Percentiles rank a stretch among this genome's conserved stretches.
Conservation (phyloP, 2,888 invertebrate species). For the Plagiodera versicolora region DNA sequence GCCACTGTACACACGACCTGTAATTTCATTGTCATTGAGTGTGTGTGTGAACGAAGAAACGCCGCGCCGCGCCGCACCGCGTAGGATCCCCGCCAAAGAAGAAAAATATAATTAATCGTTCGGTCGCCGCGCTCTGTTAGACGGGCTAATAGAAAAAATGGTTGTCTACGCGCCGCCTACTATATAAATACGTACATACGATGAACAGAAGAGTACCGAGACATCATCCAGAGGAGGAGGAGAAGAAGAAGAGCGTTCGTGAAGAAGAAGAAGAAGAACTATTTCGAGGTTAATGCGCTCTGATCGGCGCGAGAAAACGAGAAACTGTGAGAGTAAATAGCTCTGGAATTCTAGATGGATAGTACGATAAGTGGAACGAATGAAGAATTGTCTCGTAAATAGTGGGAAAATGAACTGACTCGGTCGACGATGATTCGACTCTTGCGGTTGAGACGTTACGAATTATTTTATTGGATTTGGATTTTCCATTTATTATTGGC, state of each 20-base stretch:
- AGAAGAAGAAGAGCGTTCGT: constrained; percentile 20
- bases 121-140: constrained; percentile 39
- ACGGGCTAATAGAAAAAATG: constrained; percentile 37
- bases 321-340: constrained; percentile 33
- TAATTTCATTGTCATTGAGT: constrained; percentile 32
- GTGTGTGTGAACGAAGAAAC: constrained; percentile 30
- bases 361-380: constrained; percentile 21
- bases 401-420: constrained; percentile 13
- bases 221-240: too few relatives aligned
- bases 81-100: constrained; percentile 8
- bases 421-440: too few relatives aligned
- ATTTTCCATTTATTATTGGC: too few relatives aligned
- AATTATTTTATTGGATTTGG: too few relatives aligned
- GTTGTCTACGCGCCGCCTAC: constrained; percentile 32
- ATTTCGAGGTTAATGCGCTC: constrained; percentile 13
- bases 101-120: constrained; percentile 28
- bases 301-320: constrained; percentile 29
- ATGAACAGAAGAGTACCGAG: background rate
- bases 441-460: too few relatives aligned
- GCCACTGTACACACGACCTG: constrained; percentile 10
- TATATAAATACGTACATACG: constrained; percentile 8
- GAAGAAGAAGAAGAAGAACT: constrained; percentile 17
- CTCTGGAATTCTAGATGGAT: constrained; percentile 24
- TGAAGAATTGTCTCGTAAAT: constrained; percentile 19
- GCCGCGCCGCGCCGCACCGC: too few relatives aligned